Conservation (phyloP, 2,888 invertebrate species). For the Helleia helle region DNA sequence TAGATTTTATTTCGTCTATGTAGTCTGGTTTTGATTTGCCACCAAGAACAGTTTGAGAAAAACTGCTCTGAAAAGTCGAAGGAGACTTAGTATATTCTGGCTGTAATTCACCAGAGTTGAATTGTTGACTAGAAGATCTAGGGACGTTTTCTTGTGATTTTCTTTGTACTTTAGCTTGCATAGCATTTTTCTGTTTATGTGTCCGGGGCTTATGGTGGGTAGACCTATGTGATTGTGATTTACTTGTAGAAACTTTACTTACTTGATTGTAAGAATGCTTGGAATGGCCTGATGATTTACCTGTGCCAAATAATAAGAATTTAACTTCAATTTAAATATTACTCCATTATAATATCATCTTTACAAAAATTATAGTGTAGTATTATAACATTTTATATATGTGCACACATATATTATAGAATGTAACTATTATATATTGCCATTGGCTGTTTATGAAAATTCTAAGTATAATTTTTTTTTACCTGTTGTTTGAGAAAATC, state of each 20-base stretch:
- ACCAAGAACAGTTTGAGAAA: constrained; percentile 56
- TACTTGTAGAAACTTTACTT: constrained; percentile 68
- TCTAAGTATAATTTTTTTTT: too few species aligned
- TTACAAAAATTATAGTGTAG: too few species aligned
- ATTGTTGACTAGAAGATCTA: constrained; percentile 43
- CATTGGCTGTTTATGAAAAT: too few species aligned
- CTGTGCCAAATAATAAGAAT: constrained; percentile 29
- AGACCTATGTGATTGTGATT: constrained; percentile 46
- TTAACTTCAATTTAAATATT: too few species aligned
- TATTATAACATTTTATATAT: too few species aligned
- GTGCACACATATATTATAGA: too few species aligned
- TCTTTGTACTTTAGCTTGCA: constrained; percentile 39
- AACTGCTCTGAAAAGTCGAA: constrained; percentile 62
- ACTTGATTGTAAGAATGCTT: constrained; percentile 71
- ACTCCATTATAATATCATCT: too few species aligned
- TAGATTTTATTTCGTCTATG: constrained; percentile 46
- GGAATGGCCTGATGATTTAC: constrained; percentile 62
- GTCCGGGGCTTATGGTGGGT: constrained; percentile 42
- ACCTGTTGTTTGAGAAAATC: constrained; percentile 60
- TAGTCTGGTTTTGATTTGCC: constrained; percentile 49
- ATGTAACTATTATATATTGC: too few species aligned
- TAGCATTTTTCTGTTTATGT: constrained; percentile 31
- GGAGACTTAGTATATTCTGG: constrained; percentile 53
- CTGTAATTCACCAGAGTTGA: constrained; percentile 38
- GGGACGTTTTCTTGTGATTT: constrained; percentile 39